Conservation (phyloP, 2,113 vertebrate species). For the Taurulus bubalis region DNA sequence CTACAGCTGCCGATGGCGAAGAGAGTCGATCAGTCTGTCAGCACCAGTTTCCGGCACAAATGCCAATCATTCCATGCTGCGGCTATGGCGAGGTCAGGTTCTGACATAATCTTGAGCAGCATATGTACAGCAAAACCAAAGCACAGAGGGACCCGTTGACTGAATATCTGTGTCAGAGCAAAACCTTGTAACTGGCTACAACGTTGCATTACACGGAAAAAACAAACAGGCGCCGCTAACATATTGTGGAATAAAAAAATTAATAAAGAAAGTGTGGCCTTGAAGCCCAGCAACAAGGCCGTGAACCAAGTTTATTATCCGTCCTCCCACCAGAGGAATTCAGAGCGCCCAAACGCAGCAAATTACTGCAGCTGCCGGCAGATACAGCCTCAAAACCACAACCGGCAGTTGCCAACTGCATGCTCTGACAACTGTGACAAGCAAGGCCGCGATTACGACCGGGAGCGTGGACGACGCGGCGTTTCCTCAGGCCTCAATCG, state of each 20-base stretch:
- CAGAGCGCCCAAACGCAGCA: slow-evolving; percentile 69
- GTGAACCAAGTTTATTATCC: slow-evolving; percentile 60
- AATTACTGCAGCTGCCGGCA: slow-evolving; percentile 79
- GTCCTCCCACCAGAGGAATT: slow-evolving; percentile 75
- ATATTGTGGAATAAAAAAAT: slow-evolving; percentile 30
- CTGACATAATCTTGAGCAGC: slow-evolving; percentile 26
- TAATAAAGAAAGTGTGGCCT: slow-evolving; percentile 51
- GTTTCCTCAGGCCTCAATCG: slow-evolving; percentile 55
- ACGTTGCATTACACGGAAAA: slow-evolving; percentile 10
- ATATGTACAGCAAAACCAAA: not conserved
- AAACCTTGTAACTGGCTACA: not conserved
- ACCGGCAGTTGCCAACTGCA: slow-evolving; percentile 70
- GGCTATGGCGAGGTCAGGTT: slow-evolving; percentile 14
- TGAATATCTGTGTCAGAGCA: not conserved
- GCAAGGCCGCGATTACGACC: slow-evolving; percentile 39
- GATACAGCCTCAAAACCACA: slow-evolving; percentile 54
- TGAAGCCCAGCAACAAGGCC: slow-evolving; percentile 65
- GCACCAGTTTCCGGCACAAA: slow-evolving; percentile 28
- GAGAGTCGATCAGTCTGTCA: slow-evolving; percentile 37
- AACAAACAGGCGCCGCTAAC: slow-evolving; percentile 13
- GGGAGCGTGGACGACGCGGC: slow-evolving; percentile 15
- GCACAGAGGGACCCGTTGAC: not conserved
- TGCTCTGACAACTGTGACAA: slow-evolving; percentile 74
- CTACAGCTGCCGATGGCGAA: slow-evolving; percentile 29
- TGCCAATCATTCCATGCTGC: slow-evolving; percentile 33